phyloP scores from a whole-genome alignment of 2,113 vertebrate species.

The Steatornis caripensis region DNA sequence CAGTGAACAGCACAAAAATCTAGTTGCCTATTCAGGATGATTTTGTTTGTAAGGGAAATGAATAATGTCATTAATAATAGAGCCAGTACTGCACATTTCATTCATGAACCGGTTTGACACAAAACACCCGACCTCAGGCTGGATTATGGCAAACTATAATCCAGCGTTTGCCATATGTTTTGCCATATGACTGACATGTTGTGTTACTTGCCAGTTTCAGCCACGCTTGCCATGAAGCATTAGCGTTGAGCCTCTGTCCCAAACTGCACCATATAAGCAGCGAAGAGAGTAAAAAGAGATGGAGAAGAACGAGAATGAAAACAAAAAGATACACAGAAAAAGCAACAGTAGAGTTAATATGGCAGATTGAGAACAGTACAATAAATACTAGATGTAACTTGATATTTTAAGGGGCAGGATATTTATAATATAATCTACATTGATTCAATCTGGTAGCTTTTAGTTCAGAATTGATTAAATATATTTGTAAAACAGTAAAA shows the following conservation, averaged over 20 bases:
- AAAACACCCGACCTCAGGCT: conserved; percentile 26
- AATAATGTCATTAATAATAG: not conserved
- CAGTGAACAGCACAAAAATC: not conserved
- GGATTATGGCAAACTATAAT: conserved; percentile 72
- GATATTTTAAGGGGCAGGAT: not conserved
- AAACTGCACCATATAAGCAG: conserved; percentile 70
- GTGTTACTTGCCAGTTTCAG: conserved; percentile 81
- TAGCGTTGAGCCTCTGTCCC: conserved; percentile 73
- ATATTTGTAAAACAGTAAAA: not conserved
- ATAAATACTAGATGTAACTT: not conserved
- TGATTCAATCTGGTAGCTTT: not conserved
- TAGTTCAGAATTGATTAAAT: not conserved
- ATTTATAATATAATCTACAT: not conserved
- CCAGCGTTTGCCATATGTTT: conserved; percentile 68
- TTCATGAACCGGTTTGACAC: conserved; percentile 27
- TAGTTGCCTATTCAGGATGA: not conserved
- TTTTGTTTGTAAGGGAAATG: conserved; percentile 17
- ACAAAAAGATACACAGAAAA: conserved; percentile 61
- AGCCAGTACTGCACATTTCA: conserved; percentile 1
- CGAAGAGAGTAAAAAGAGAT: conserved; percentile 54
- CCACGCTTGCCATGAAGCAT: conserved; percentile 76
- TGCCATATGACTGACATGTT: conserved; percentile 71
- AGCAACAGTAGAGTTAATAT: conserved; percentile 60
- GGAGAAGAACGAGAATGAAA: conserved; percentile 55
- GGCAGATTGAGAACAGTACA: conserved; percentile 56